Evolutionary conservation across 2,113 vertebrate species (phyloP).

Genomic region (Myiagra hebetior): DNA sequence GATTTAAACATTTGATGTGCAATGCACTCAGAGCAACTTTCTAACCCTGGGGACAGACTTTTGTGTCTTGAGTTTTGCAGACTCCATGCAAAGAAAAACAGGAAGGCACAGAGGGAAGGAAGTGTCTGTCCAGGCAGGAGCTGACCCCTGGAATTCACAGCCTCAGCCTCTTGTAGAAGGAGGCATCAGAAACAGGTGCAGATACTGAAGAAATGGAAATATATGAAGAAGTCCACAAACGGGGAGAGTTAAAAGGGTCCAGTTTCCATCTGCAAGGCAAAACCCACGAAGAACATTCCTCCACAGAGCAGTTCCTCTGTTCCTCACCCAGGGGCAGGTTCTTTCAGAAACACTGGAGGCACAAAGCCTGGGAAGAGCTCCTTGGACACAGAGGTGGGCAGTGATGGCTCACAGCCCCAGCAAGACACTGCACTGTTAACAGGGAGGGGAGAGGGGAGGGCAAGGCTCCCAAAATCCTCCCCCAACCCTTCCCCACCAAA

Average conservation of each 20-base stretch:
- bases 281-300: neutral
- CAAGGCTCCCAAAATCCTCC: neutral
- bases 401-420: neutral
- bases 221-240: neutral
- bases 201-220: neutral
- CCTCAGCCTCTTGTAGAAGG: fast-evolving
- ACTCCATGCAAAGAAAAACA: neutral
- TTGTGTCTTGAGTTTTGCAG: neutral
- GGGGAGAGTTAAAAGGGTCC: neutral
- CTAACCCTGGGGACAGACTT: neutral
- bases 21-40: neutral
- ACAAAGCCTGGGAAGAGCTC: neutral
- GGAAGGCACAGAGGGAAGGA: neutral
- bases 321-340: neutral
- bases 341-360: neutral
- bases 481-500: neutral
- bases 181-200: neutral
- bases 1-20: neutral
- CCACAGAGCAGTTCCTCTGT: fast-evolving
- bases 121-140: neutral
- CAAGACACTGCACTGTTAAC: no score
- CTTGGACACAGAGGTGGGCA: neutral
- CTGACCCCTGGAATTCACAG: neutral
- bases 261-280: neutral
- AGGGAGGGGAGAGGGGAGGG: neutral